Evolutionary conservation across 2,797 vertebrate species (phyloP).

Genomic region (Microtus agrestis): DNA sequence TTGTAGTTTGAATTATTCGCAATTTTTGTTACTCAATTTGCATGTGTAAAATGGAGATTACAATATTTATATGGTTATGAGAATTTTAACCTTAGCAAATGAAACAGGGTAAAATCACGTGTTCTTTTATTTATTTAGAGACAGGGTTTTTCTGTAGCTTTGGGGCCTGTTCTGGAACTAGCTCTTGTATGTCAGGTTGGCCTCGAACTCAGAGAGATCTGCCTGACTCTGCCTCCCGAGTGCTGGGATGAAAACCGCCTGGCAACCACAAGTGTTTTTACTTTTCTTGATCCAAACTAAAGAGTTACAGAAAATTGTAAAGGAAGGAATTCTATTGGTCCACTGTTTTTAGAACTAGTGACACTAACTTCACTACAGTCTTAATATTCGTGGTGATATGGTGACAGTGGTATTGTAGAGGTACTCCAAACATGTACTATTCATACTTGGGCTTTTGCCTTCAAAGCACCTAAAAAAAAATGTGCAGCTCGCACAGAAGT

Average conservation of each 20-base stretch:
- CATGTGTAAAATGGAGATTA: slow-evolving; percentile 17
- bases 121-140: neutral
- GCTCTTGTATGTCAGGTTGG: no score
- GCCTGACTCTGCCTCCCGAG: no score
- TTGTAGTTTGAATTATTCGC: neutral
- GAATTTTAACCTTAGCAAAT: neutral
- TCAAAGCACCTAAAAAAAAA: neutral
- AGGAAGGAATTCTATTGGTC: neutral
- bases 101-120: neutral
- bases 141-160: no score
- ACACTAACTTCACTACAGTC: neutral
- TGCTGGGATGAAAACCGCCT: no score
- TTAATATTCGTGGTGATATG: neutral
- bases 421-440: neutral
- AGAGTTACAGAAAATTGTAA: neutral
- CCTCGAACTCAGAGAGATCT: no score
- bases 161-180: no score
- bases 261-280: neutral
- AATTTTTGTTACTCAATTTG: neutral
- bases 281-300: neutral
- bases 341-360: neutral
- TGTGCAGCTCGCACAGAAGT: neutral
- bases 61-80: neutral
- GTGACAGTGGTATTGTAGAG: neutral
- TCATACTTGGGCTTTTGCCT: slow-evolving; percentile 25